Evolutionary conservation across 2,888 invertebrate genomes (phyloP).

Genomic region (Meloe dianella): DNA sequence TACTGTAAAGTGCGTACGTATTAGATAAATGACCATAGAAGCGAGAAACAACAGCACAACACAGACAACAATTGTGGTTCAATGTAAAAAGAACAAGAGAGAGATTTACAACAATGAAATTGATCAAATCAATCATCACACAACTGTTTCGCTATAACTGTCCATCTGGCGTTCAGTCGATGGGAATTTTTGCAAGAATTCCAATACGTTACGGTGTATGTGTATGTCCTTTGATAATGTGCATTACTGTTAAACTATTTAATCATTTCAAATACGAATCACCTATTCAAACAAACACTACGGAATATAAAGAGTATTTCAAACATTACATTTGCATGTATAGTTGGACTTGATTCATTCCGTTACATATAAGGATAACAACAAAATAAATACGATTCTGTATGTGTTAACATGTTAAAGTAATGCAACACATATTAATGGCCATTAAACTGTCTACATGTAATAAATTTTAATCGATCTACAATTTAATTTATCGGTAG

Average conservation of each 20-base stretch:
- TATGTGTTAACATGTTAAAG: not conserved
- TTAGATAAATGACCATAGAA: slow-evolving; percentile 9
- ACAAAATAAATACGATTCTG: not conserved
- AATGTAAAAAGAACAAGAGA: not conserved
- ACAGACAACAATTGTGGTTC: not conserved
- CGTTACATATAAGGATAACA: not conserved
- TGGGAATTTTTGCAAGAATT: slow-evolving; percentile 9
- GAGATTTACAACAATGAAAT: slow-evolving; percentile 6
- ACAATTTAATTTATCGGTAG: not conserved
- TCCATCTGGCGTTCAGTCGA: not conserved
- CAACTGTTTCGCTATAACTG: slow-evolving; percentile 5
- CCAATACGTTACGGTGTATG: not conserved
- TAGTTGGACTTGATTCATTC: not conserved
- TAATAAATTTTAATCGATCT: not conserved
- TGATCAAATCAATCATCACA: slow-evolving; percentile 3
- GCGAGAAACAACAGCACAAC: not conserved
- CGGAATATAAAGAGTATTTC: not conserved
- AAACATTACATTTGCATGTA: not conserved
- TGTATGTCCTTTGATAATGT: not conserved
- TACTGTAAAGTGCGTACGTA: slow-evolving; percentile 8
- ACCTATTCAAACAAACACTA: not conserved
- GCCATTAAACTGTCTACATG: not conserved
- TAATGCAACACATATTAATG: not conserved
- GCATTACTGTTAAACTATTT: not conserved
- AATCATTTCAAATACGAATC: not conserved